Percentiles rank a stretch among this genome's conserved stretches.
These are phyloP conservation scores for Heliconius cydno DNA, from an alignment of 2,888 invertebrate genomes.

Conservation along the genomic window DNA sequence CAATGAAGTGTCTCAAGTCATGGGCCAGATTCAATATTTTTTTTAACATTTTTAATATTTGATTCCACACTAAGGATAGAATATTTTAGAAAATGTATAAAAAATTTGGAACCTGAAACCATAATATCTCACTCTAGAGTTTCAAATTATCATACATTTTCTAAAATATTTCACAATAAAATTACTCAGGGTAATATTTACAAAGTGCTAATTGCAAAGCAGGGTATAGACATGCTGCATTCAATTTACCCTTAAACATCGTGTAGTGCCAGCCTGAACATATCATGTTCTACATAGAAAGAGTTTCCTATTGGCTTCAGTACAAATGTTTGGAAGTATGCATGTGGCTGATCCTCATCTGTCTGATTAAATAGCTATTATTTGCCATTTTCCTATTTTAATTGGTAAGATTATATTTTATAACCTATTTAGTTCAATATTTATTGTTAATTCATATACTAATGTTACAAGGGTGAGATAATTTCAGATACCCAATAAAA, in stretches of 20 bases:
- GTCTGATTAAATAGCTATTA: constrained; percentile 88
- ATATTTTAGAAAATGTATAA: neutral
- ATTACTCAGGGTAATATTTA: constrained; percentile 41
- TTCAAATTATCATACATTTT: neutral
- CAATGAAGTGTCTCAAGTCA: neutral
- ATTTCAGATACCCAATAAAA: too few relatives aligned
- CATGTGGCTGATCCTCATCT: constrained; percentile 97
- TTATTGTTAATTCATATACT: too few relatives aligned
- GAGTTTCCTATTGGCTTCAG: constrained; percentile 93
- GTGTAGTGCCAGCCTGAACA: constrained; percentile 96
- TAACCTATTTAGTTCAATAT: too few relatives aligned
- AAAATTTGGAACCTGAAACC: too few relatives aligned
- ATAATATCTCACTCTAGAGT: too few relatives aligned
- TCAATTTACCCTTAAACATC: constrained; percentile 76
- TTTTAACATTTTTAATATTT: too few relatives aligned
- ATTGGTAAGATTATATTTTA: neutral
- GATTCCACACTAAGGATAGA: neutral
- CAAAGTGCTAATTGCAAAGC: constrained; percentile 43
- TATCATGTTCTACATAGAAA: constrained; percentile 97
- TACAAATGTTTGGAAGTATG: constrained; percentile 96
- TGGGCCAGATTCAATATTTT: too few relatives aligned
- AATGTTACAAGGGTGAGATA: too few relatives aligned
- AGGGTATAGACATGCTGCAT: constrained; percentile 59
- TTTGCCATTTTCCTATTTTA: neutral
- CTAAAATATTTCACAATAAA: neutral